Percentiles rank a stretch among this genome's conserved stretches.
phyloP scores from a whole-genome alignment of 2,888 invertebrate genomes.

The Metallyticus violacea region DNA sequence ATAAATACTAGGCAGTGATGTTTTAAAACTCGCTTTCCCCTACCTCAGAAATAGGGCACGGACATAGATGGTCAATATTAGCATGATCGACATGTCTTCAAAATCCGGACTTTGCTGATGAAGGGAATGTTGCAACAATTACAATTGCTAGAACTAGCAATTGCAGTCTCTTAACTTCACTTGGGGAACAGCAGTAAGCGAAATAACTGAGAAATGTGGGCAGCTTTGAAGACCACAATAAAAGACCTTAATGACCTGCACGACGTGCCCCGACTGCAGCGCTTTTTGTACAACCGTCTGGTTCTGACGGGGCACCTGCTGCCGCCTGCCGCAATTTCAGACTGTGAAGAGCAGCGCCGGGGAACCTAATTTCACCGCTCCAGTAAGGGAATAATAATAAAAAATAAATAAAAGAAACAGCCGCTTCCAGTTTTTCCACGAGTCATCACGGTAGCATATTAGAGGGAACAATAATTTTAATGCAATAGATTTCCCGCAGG shows the following conservation, averaged over 20 bases:
- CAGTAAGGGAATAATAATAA: background rate
- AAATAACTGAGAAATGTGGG: background rate
- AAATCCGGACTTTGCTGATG: background rate
- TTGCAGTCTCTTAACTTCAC: background rate
- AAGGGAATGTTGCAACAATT: background rate
- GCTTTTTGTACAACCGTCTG: background rate
- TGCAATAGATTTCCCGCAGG: constrained; percentile 12
- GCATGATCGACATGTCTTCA: background rate
- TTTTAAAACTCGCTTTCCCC: no score
- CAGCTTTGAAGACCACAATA: background rate
- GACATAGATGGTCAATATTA: no score
- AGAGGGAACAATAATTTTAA: background rate
- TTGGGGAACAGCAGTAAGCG: no score
- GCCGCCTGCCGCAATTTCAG: background rate
- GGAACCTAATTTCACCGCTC: background rate
- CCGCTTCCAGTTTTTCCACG: background rate
- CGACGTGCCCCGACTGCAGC: background rate
- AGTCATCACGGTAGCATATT: background rate
- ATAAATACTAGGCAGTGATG: no score
- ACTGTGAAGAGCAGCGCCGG: background rate
- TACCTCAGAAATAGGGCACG: no score
- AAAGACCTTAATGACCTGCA: background rate
- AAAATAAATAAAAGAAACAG: no score
- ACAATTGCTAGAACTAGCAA: background rate
- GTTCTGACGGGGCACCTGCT: background rate